Evolutionary conservation across 2,797 vertebrate genomes (phyloP).

Genomic region (Rhodeus uyekii): DNA sequence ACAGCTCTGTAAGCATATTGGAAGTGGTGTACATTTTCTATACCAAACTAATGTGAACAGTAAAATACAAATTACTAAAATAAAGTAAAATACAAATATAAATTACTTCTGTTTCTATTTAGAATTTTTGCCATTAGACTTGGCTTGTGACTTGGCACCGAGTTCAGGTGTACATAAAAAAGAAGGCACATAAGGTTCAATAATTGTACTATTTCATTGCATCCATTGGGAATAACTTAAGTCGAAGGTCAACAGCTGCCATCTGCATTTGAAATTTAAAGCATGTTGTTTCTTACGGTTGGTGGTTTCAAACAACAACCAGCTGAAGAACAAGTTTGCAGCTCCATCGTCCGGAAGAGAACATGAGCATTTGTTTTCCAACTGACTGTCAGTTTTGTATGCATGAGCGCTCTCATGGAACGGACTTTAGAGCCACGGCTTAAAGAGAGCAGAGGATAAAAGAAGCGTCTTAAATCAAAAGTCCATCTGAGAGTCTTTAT

Average conservation of each 20-base stretch:
- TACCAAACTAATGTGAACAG: too few relatives aligned
- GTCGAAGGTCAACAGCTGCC: constrained; percentile 10
- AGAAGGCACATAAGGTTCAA: neutral
- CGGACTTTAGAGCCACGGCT: neutral
- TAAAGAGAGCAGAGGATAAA: constrained; percentile 32
- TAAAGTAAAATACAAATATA: too few relatives aligned
- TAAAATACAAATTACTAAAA: too few relatives aligned
- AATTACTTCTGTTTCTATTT: too few relatives aligned
- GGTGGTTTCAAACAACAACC: constrained; percentile 30
- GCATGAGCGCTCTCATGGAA: constrained; percentile 30
- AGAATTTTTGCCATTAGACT: neutral
- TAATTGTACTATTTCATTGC: neutral
- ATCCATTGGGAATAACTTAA: neutral
- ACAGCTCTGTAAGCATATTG: too few relatives aligned
- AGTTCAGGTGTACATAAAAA: neutral
- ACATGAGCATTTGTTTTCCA: neutral
- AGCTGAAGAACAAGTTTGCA: constrained; percentile 15
- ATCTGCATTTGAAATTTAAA: constrained; percentile 18
- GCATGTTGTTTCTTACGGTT: neutral
- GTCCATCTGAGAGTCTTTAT: constrained; percentile 43
- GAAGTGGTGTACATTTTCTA: too few relatives aligned
- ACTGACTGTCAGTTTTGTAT: constrained; percentile 35
- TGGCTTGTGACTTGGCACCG: neutral
- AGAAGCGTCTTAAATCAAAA: constrained; percentile 39
- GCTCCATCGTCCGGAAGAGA: constrained; percentile 7